Base-by-base conservation (phyloP, 30 jellyfish, hydroid and myxozoan genomes). In the Hydractinia echinata region DNA sequence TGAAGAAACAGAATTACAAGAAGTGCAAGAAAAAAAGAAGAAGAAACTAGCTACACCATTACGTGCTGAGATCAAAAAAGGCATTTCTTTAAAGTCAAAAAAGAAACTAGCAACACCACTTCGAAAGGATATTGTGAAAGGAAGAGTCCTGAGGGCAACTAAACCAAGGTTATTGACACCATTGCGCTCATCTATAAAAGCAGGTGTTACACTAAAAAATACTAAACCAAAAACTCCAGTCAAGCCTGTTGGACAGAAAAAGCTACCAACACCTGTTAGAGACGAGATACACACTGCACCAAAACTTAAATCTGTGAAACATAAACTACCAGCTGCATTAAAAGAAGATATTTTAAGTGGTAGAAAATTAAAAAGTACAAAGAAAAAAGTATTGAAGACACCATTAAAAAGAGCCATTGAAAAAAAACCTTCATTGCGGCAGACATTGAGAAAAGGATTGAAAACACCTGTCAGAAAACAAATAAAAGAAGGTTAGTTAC, bases 21-120 rank as follows among this genome's bases (percentile, higher is more conserved):
- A 30, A 30, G 44, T 30, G 90, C 56, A 64, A 81, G 72, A 83
- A 67, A 62, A 77, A 61, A 90, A 91, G 11, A 77, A 76, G 67
- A 69, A 55, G 55, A 72, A 85, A 7, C 82, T 88, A 16, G 90
- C 85, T 49, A 90, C 97, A 49, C 97, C 97, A 48, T 77, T 90
- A 55, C 49, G 93, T 53, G 74, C 85, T 18, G 94, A 78, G 51
- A 89, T 89, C 7, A 50, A 86, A 56, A 74, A 49, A 19, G 94
- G 94, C 3, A 76, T 79, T 11, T 39, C 61, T 7, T 72, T 82
- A 49, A 77, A 67, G n/a, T 79, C 90, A 11, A 73, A 79, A 67
- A 79, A 66, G 72, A 85, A 55, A 71, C 58, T 89, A 61, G 83
- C 79, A 30, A 89, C 95, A 4, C 95, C 97, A 6, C 6, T 89